phyloP scores from a whole-genome alignment of 2,113 vertebrate genomes.

The Cebidichthys violaceus region DNA sequence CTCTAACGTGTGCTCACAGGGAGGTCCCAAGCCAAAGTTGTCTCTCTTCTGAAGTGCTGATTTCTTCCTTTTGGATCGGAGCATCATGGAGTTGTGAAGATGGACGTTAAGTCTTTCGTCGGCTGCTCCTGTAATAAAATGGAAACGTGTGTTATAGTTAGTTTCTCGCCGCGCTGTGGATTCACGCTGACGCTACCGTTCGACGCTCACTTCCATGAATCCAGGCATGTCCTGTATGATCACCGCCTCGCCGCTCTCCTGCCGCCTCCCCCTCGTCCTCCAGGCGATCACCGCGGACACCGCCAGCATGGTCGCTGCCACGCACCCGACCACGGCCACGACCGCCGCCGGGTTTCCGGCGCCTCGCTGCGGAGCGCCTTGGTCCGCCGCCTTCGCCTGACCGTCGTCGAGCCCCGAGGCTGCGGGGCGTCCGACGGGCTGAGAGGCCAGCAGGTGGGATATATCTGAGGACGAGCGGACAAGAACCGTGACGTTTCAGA shows the following conservation, averaged over 20 bases:
- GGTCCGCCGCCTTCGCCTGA: slow-evolving; percentile 62
- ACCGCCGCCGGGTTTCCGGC: slow-evolving; percentile 61
- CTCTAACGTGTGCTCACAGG: not conserved
- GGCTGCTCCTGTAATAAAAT: slow-evolving; percentile 29
- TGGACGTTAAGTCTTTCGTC: slow-evolving; percentile 1
- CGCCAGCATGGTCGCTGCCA: slow-evolving; percentile 74
- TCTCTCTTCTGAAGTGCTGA: not conserved
- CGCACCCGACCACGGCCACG: slow-evolving; percentile 68
- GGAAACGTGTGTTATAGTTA: not conserved
- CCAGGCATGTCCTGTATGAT: slow-evolving; percentile 45
- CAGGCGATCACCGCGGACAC: slow-evolving; percentile 73
- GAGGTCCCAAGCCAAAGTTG: not conserved
- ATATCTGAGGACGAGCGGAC: slow-evolving; percentile 80
- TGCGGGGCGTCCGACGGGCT: slow-evolving; percentile 34
- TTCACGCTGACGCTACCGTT: not conserved
- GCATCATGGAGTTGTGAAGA: not conserved
- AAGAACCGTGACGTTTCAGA: not conserved
- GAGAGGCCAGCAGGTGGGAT: slow-evolving; percentile 78
- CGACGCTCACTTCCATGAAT: slow-evolving; percentile 32
- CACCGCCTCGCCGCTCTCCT: not conserved
- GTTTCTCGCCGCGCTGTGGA: not conserved
- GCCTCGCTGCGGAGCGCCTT: not conserved
- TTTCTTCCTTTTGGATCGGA: not conserved
- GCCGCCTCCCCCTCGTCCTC: slow-evolving; percentile 60
- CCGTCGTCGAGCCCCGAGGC: not conserved